A percentile compares a stretch with the other conserved stretches of the same genome.
Evolutionary conservation across 2,113 vertebrate species (phyloP).

Genomic region (Promerops cafer): DNA sequence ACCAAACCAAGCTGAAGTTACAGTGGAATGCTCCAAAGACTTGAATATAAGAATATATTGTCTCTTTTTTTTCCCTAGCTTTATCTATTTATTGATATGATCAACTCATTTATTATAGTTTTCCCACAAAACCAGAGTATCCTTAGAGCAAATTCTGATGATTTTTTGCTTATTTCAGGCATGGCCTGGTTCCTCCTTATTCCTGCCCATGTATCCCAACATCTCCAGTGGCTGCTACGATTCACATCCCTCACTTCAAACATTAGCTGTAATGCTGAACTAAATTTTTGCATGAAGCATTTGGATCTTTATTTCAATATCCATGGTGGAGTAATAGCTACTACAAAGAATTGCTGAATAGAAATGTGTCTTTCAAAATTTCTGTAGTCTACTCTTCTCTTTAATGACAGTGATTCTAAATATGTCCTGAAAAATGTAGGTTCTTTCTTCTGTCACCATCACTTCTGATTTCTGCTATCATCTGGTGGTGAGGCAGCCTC

Average conservation of each 20-base stretch:
- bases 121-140: neutral
- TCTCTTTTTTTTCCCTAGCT: neutral
- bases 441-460: neutral
- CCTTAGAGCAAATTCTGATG: neutral
- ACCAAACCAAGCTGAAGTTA: neutral
- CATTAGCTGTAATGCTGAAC: neutral
- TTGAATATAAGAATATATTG: neutral
- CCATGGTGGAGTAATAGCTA: neutral
- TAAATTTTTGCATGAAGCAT: neutral
- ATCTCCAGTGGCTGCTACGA: neutral
- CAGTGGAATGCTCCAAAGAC: neutral
- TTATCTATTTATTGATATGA: neutral
- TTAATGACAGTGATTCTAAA: neutral
- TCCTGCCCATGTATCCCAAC: neutral
- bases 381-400: neutral
- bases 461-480: neutral
- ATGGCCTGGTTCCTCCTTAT: neutral
- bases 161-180: neutral
- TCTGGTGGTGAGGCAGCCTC: neutral
- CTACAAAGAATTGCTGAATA: neutral
- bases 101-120: neutral
- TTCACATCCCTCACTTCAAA: fast-evolving
- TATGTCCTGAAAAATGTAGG: neutral
- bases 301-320: neutral
- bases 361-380: neutral